Base-by-base conservation (phyloP, 2,797 vertebrate genomes). In the Halcyon smyrnensis region DNA sequence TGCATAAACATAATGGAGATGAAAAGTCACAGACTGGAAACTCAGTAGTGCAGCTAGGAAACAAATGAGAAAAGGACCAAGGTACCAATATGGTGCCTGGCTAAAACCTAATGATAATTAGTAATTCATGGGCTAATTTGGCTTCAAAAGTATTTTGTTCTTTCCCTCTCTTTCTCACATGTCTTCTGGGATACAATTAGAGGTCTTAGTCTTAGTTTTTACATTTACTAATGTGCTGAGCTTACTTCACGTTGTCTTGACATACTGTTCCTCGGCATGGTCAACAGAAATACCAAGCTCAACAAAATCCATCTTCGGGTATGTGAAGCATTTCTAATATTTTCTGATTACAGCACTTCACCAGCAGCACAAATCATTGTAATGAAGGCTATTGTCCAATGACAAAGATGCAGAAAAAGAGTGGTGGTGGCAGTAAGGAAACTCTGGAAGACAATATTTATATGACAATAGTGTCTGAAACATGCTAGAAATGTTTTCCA, bases 41-140 rank as follows among this genome's bases (percentile, higher is more conserved):
- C 53, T 82, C 77, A 56, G 2, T 68, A 76, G 41, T 69, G 51
- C 75, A 54, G 36, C 39, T 75, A 21, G 8, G 51, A 88, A 95
- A 77, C 41, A 82, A 87, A 17, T 83, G 62, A 68, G 71, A 76
- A 92, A 87, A 89, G 14, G 43, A 77, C 73, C 25, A 54, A 78
- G 59, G 64, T 78, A 62, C 18, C 82, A 82, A 50, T 60, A 89
- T 32, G 48, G 48, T 79, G 30, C 28, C 43, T 84, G 51, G 34
- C 60, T 70, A 82, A 90, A 95, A 87, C 77, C 68, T 90, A 73
- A 54, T 54, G 18, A 30, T 67, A 64, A 36, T 95, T 81, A 81
- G 53, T 94, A 91, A 91, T 70, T 84, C 51, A 41, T 48, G n/a
- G 51, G 59, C 41, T 92, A 81, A 76, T 94, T 94, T 77, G 80